These are phyloP conservation scores for Astyanax mexicanus DNA, from an alignment of 2,797 vertebrate genomes.

Conservation along the genomic window DNA sequence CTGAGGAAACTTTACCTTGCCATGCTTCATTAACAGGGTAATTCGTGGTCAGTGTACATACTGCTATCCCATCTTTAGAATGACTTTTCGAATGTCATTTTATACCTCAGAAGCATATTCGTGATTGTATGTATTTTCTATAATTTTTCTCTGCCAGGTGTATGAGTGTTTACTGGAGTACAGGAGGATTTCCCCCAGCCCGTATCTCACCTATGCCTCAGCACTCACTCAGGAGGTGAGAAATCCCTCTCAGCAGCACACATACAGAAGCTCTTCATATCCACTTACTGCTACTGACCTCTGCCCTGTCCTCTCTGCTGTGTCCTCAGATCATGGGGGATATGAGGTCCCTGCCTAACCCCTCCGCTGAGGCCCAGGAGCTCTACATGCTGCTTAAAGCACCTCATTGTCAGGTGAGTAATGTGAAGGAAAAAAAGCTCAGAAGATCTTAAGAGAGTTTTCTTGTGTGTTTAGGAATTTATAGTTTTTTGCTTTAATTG, in stretches of 20 bases:
- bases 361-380: constrained; percentile 81
- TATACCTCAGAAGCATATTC: neutral
- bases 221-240: constrained; percentile 83
- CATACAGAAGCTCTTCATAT: neutral
- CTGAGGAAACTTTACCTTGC: too few species aligned
- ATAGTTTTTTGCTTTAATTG: too few species aligned
- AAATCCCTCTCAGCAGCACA: neutral
- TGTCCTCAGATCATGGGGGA: constrained; percentile 75
- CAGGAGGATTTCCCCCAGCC: constrained; percentile 72
- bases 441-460: too few species aligned
- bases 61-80: too few species aligned
- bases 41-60: too few species aligned
- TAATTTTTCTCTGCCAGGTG: constrained; percentile 73
- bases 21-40: too few species aligned
- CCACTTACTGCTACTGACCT: neutral
- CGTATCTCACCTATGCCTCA: constrained; percentile 76
- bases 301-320: neutral
- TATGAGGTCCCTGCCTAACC: constrained; percentile 67
- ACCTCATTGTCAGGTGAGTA: constrained; percentile 68
- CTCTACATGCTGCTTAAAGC: constrained; percentile 79
- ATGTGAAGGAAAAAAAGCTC: neutral
- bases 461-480: too few species aligned
- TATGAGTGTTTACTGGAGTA: constrained; percentile 88
- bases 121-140: neutral
- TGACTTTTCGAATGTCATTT: too few species aligned